These are phyloP conservation scores for Paramisgurnus dabryanus DNA, from an alignment of 2,113 vertebrate species.

Conservation along the genomic window DNA sequence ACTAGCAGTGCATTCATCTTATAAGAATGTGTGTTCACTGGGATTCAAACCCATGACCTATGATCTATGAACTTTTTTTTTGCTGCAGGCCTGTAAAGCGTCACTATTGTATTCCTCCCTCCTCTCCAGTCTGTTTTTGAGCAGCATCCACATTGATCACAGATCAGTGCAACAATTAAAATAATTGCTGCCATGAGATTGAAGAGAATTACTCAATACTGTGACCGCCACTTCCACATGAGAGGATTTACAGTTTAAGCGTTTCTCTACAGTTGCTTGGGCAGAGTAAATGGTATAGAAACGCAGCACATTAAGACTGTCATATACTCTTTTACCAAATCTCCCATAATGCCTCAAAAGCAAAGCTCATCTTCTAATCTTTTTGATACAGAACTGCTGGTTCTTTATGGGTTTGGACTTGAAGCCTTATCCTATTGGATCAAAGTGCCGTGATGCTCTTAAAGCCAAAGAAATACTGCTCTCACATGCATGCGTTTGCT, in stretches of 20 bases:
- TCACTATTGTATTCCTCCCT: too few relatives aligned
- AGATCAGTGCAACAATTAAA: neutral
- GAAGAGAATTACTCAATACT: neutral
- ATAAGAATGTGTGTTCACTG: too few relatives aligned
- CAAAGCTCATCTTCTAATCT: slow-evolving; percentile 48
- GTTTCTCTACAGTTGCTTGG: slow-evolving; percentile 5
- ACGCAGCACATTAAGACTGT: slow-evolving; percentile 15
- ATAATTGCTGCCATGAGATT: neutral
- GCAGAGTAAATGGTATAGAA: slow-evolving; percentile 23
- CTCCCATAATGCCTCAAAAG: slow-evolving; percentile 35
- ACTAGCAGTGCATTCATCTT: too few relatives aligned
- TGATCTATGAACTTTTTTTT: too few relatives aligned
- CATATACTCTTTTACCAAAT: slow-evolving; percentile 32
- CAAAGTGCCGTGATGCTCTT: slow-evolving; percentile 40
- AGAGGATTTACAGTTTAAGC: slow-evolving; percentile 20
- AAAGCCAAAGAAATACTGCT: slow-evolving; percentile 23
- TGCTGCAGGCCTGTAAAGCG: too few relatives aligned
- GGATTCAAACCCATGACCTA: too few relatives aligned
- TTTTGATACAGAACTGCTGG: slow-evolving; percentile 41
- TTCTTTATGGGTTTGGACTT: slow-evolving; percentile 39
- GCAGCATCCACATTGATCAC: too few relatives aligned
- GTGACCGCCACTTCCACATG: neutral
- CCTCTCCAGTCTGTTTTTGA: too few relatives aligned
- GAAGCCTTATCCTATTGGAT: slow-evolving; percentile 34
- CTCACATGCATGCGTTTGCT: slow-evolving; percentile 34